These are phyloP conservation scores for Drosophila antonietae DNA, from an alignment of 2,888 invertebrate species.

Conservation along the genomic window DNA sequence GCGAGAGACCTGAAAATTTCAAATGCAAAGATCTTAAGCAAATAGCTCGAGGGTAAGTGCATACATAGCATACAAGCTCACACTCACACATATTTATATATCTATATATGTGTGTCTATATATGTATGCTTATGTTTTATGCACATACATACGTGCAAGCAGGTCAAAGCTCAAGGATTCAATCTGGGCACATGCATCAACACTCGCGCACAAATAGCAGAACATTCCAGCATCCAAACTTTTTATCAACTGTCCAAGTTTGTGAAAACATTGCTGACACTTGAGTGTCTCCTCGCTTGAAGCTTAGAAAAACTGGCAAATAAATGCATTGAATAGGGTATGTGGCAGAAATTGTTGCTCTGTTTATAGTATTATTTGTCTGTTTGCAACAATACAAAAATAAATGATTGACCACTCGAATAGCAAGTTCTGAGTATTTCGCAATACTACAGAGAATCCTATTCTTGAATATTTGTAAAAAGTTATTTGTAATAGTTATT, in stretches of 20 bases:
- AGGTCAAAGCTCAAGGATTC: conserved; percentile 29
- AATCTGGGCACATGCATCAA: conserved; percentile 31
- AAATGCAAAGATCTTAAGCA: conserved; percentile 48
- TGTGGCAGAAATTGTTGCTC: not conserved
- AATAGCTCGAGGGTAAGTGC: conserved; percentile 25
- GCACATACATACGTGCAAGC: not conserved
- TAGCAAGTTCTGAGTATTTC: not conserved
- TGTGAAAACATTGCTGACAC: conserved; percentile 41
- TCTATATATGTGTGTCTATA: too few species aligned
- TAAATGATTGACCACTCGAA: not conserved
- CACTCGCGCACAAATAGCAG: conserved; percentile 7
- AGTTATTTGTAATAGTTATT: too few species aligned
- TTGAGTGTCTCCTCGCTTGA: conserved; percentile 34
- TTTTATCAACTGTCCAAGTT: conserved; percentile 47
- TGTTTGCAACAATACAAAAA: not conserved
- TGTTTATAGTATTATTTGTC: not conserved
- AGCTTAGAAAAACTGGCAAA: conserved; percentile 10
- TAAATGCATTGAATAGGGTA: not conserved
- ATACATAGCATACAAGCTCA: not conserved
- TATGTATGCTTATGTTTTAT: too few species aligned
- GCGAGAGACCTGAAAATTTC: conserved; percentile 33
- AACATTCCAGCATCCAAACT: conserved; percentile 30
- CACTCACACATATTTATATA: too few species aligned
- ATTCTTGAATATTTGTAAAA: not conserved
- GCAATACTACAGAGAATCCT: not conserved